These are phyloP conservation scores for Eulimnadia texana DNA, from an alignment of 1,140 invertebrate genomes.

Conservation along the genomic window DNA sequence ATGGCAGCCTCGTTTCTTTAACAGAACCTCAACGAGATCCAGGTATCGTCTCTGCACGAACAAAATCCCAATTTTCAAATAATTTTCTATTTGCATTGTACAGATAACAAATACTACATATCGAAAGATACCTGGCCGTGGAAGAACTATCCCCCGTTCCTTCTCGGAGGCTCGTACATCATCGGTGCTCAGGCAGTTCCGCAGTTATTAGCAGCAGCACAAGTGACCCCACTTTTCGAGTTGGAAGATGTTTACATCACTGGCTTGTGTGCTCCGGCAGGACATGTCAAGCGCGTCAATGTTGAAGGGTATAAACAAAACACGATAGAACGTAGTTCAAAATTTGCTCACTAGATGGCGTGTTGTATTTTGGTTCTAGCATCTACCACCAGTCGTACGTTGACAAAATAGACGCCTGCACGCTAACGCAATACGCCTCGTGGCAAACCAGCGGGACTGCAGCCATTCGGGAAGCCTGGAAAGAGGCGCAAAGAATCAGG, in stretches of 20 bases:
- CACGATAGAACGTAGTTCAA: background rate
- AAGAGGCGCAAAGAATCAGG: background rate
- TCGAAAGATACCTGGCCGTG: conserved; percentile 7
- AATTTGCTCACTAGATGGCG: background rate
- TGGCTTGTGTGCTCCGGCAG: conserved; percentile 7
- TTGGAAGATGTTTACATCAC: conserved; percentile 15
- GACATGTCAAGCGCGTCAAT: background rate
- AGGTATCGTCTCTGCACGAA: background rate
- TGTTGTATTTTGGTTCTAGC: background rate
- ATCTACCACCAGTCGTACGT: background rate
- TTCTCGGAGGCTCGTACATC: conserved; percentile 12
- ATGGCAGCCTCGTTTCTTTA: background rate
- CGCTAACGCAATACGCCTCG: background rate
- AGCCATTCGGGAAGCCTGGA: background rate
- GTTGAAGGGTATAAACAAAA: background rate
- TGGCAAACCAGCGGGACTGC: background rate
- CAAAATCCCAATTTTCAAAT: background rate
- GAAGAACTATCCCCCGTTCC: conserved; percentile 5
- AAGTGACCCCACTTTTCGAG: conserved; percentile 4
- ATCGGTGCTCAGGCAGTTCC: conserved; percentile 11
- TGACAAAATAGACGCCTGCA: conserved; percentile 1
- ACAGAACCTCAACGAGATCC: background rate
- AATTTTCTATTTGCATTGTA: too few species aligned
- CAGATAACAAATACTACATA: conserved; percentile 11
- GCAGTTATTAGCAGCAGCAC: background rate